Conservation (phyloP, 2,888 invertebrate genomes). For the Calliopum simillimum region DNA sequence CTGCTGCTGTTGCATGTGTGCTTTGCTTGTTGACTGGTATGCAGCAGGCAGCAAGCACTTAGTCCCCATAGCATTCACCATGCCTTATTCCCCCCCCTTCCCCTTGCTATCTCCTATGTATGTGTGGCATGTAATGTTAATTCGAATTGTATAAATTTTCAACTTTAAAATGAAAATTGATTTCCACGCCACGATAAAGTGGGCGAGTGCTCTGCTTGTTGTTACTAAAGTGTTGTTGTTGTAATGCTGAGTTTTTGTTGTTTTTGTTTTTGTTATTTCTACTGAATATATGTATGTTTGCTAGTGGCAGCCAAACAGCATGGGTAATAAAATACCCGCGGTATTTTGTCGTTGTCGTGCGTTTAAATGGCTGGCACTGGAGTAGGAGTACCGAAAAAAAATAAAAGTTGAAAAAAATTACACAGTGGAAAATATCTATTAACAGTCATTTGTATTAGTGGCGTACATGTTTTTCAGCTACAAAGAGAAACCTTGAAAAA, state of each 20-base stretch:
- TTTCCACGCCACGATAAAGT: constrained; percentile 38
- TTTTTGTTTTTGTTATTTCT: constrained; percentile 2
- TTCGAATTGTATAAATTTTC: constrained; percentile 36
- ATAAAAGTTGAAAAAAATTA: background rate
- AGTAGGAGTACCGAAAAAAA: background rate
- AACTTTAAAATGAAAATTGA: constrained; percentile 38
- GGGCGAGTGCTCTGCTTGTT: constrained; percentile 26
- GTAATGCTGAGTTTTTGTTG: background rate
- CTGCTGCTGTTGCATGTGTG: constrained; percentile 3
- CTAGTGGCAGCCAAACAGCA: constrained; percentile 1
- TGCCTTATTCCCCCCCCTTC: background rate
- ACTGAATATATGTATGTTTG: background rate
- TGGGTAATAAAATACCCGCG: background rate
- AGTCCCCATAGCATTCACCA: no score
- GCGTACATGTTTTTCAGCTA: no score
- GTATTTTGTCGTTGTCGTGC: background rate
- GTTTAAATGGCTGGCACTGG: constrained; percentile 5
- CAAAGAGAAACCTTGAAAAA: no score
- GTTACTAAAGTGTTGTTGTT: background rate
- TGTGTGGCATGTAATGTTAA: constrained; percentile 17
- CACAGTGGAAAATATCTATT: no score
- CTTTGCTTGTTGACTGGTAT: background rate
- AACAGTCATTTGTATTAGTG: no score
- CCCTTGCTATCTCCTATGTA: background rate
- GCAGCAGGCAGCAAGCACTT: background rate